Base-by-base conservation (phyloP, 2,113 vertebrate species). In the Turdus rufiventris region DNA sequence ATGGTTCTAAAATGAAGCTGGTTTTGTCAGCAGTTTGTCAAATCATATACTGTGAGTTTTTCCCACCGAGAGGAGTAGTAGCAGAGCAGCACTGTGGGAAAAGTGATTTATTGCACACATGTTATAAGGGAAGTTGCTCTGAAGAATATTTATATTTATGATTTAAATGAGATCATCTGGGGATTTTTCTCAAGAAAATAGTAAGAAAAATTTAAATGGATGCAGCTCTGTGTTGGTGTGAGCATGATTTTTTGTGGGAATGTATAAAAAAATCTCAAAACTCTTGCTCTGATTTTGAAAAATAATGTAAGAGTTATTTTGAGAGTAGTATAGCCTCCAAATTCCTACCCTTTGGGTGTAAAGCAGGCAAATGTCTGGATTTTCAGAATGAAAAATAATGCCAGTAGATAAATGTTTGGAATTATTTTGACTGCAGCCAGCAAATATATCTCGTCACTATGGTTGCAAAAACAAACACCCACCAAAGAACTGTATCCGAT, bases 391-490 rank as follows among this genome's bases (percentile, higher is more conserved):
- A 93, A 91, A 95, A 80, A 67, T 13, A 1, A 93, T 94, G 58
- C 94, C 85, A 95, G 67, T 76, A 97, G 95, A 96, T 96, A 96
- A 94, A 81, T 88, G 87, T 87, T 95, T 84, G 89, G 88, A 96
- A 91, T 92, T 90, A 94, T 93, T 96, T 94, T 96, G 93, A 88
- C 88, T 89, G 81, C 43, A 88, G 94, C 78, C 82, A 96, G 79
- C 71, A 95, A 96, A 93, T 93, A 83, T 88, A 94, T 94, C 94
- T 96, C 95, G 96, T 97, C 91, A 71, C 96, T 96, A 97, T 97
- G 96, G 96, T 56, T 96, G 93, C 96, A 91, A 95, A 95, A 96
- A 93, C 94, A 97, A 97, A 97, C 91, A 97, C 40, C 89, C 89
- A 89, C 75, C 78, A 77, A 94, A 96, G 88, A 84, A 63, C 68